A percentile compares a stretch with the other conserved stretches of the same genome.
Conservation (phyloP, 2,888 invertebrate genomes). For the Mythimna lalbum region DNA sequence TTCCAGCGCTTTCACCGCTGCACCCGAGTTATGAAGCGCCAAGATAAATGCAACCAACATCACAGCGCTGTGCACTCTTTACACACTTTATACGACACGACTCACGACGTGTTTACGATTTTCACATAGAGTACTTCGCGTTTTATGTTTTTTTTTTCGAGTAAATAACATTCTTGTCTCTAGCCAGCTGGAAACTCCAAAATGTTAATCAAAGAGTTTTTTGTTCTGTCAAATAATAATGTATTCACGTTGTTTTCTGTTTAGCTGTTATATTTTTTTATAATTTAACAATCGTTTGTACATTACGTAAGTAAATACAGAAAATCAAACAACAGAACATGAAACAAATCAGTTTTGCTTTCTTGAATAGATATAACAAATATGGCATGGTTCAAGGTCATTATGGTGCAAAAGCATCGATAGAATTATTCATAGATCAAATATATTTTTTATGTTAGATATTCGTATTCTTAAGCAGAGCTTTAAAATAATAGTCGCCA, state of each 20-base stretch:
- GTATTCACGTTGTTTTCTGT: neutral
- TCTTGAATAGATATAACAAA: neutral
- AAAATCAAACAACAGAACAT: neutral
- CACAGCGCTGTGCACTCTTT: conserved; percentile 46
- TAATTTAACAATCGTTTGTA: conserved; percentile 10
- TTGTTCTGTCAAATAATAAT: conserved; percentile 9
- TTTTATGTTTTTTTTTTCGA: conserved; percentile 17
- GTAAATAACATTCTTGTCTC: neutral
- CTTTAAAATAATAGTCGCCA: conserved; percentile 34
- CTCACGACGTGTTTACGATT: conserved; percentile 50
- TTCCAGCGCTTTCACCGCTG: conserved; percentile 75
- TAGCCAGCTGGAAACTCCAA: neutral
- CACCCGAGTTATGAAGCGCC: conserved; percentile 74
- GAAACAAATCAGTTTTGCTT: neutral
- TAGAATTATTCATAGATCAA: neutral
- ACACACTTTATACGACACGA: conserved; percentile 49
- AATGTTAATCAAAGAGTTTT: conserved; percentile 8
- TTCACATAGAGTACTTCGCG: conserved; percentile 24
- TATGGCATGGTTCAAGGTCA: neutral
- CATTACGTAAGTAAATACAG: neutral
- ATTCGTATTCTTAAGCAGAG: neutral
- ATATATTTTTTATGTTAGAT: neutral
- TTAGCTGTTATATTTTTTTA: neutral
- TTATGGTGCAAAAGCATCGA: neutral
- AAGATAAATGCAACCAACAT: conserved; percentile 74